phyloP scores from a whole-genome alignment of 2,888 invertebrate species.

The Conomelus anceps region DNA sequence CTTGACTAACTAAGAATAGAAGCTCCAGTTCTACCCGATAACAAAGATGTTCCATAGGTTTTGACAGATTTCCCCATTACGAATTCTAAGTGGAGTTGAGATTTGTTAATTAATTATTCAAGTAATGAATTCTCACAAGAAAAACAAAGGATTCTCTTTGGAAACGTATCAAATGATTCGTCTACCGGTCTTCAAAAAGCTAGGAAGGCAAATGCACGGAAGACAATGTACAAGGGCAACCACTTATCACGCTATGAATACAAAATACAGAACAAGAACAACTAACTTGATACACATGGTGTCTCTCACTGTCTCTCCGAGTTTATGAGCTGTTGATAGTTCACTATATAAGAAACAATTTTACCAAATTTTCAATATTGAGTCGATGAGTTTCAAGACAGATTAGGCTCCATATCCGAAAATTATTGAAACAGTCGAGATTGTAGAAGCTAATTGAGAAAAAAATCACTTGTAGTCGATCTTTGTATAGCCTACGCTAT shows the following conservation, averaged over 20 bases:
- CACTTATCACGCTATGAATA: not conserved
- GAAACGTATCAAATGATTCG: not conserved
- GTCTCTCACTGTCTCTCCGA: not conserved
- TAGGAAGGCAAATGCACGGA: not conserved
- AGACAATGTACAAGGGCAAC: not conserved
- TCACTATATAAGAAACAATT: no score
- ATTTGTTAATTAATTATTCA: not conserved
- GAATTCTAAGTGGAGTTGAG: not conserved
- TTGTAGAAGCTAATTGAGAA: not conserved
- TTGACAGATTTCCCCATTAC: not conserved
- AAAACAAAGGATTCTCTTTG: not conserved
- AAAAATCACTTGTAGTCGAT: no score
- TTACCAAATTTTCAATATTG: not conserved
- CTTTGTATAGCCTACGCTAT: not conserved
- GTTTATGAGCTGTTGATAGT: not conserved
- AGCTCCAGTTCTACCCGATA: not conserved
- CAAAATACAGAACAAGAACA: not conserved
- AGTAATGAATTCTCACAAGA: not conserved
- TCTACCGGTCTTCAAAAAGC: not conserved
- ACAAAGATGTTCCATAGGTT: not conserved
- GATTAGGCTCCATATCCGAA: not conserved
- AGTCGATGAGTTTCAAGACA: not conserved
- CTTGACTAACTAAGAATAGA: not conserved
- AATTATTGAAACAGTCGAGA: not conserved
- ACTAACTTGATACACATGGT: not conserved